Base-by-base conservation (phyloP, 2,888 invertebrate species). In the Chalcosyrphus nemorum region DNA sequence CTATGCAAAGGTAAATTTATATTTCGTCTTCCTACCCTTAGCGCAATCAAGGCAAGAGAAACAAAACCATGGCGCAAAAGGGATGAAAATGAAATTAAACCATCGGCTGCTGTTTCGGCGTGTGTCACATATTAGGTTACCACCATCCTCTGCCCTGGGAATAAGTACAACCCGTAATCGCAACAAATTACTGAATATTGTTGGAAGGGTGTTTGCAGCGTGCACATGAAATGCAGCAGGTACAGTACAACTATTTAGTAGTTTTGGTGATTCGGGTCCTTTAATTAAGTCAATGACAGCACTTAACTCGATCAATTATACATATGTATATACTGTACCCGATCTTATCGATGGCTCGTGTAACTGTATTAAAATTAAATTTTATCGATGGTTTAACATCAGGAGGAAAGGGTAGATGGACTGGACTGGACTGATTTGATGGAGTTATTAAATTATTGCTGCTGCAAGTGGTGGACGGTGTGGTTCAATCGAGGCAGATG, bases 221-320 rank as follows among this genome's bases (percentile, higher is more conserved):
- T 13, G 41, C 21, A 5, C 5, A 32, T n/a, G 24, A 32, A 15
- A 15, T n/a, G 21, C 32, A 32, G 57, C 54, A 54, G 41, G 38
- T 63, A 43, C 59, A 52, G 32, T 61, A 56, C 38, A 78, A 84
- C 82, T 68, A 84, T 78, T 84, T 82, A 11, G 65, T 57, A 63
- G 63, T 70, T 75, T 50, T 71, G 50, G 24, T 72, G 68, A 80
- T 68, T 65, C 52, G 84, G 65, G 84, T 84, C 84, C 84, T 84
- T 75, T 84, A 84, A 84, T 84, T 80, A 84, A 84, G 84, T 84
- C 80, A 80, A 84, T 80, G 80, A 75, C 84, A 80, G 80, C 84
- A 80, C 80, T 84, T 84, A 84, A 84, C 80, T 84, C 74, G 80
- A 84, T 84, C 74, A 84, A 84, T 80, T 84, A 84, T 70, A 59